Evolutionary conservation across 2,888 invertebrate species (phyloP).

Genomic region (Tuberolachnus salignus): DNA sequence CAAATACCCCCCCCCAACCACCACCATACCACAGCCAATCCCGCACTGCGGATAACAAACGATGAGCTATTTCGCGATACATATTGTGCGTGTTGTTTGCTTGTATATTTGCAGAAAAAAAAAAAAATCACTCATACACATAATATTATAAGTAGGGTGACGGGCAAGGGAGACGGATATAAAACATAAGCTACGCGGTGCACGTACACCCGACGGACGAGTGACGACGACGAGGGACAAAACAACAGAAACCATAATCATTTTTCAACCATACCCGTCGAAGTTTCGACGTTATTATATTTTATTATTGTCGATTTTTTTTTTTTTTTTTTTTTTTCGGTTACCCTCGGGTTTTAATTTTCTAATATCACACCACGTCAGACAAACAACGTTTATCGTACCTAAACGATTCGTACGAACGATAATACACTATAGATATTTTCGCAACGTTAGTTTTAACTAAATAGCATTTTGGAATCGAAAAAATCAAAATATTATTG

Average conservation of each 20-base stretch:
- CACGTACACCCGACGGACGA: background rate
- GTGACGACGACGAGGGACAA: conserved; percentile 7
- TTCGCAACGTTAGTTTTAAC: too few species aligned
- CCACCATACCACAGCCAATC: background rate
- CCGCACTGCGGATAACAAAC: conserved; percentile 3
- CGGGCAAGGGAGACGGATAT: conserved; percentile 27
- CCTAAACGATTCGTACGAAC: too few species aligned
- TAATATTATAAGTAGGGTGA: background rate
- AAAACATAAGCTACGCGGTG: background rate
- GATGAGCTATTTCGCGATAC: conserved; percentile 30
- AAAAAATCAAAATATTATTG: too few species aligned
- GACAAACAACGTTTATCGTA: too few species aligned
- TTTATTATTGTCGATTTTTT: conserved; percentile 4
- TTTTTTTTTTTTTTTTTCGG: background rate
- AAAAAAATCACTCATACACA: background rate
- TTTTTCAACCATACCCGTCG: conserved; percentile 31
- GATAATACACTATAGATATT: too few species aligned
- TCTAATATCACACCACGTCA: too few species aligned
- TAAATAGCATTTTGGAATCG: too few species aligned
- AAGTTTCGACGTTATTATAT: conserved; percentile 3
- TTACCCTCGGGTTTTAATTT: conserved; percentile 2
- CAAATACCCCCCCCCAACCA: too few species aligned
- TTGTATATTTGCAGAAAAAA: background rate
- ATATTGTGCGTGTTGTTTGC: background rate
- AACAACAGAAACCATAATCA: conserved; percentile 20